Base-by-base conservation (phyloP, 2,888 invertebrate species). In the Patella depressa region DNA sequence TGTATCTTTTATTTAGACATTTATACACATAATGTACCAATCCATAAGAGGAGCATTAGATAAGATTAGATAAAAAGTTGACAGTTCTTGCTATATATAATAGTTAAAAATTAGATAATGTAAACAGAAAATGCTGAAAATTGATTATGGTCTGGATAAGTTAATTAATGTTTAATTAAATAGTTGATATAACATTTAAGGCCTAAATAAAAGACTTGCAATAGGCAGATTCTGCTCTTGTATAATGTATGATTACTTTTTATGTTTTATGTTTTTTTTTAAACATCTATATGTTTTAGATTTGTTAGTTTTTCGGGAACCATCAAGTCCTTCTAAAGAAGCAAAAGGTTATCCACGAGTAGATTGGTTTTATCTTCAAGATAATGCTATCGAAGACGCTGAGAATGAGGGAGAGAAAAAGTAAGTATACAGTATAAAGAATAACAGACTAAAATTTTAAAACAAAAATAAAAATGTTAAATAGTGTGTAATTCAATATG, bases 361-460 rank as follows among this genome's bases (percentile, higher is more conserved):
- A 79, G 89, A 91, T 12, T 91, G 91, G 91, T 91, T 85, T 78
- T 91, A 91, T 81, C 79, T 88, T 29, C 89, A 89, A 57, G 90
- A 91, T 78, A 90, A 89, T 79, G 85, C 85, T 7, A 71, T 86
- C 29, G 88, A 88, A 80, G 89, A 90, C 77, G 80, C 76, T 65
- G 65, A 19, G 24, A 7, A 1, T 19, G 19, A 65, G 12, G 83
- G 79, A 45, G 78, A 73, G 9, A 81, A 85, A 71, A 76, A 83
- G 75, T 73, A 80, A 86, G 84, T 79, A 79, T 80, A 53, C 3
- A 17, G 45, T n/a, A 34, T 53, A 29, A 55, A 54, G 19, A 71
- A 57, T 11, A 53, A 34, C 2, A n/a, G n/a, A 54, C 34, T 34
- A 2, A 69, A 69, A 14, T 17, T 65, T 19, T 17, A 57, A 54